phyloP scores from a whole-genome alignment of 37 sponge, comb jelly and placozoan genomes.

The Lycopodina hypogea region DNA sequence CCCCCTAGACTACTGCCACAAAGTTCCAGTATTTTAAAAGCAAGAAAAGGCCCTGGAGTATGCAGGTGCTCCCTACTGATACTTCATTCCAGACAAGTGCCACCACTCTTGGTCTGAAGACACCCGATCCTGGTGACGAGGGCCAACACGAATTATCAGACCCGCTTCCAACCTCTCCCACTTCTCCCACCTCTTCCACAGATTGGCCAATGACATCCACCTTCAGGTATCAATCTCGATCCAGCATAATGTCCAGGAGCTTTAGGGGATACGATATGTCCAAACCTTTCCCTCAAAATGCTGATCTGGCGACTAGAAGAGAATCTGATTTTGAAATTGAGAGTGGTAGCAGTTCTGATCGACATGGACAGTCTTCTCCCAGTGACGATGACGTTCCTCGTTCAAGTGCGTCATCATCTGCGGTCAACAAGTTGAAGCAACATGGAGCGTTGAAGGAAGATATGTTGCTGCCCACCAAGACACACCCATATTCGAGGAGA shows the following conservation, averaged over 20 bases:
- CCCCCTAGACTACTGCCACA: not conserved
- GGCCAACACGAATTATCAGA: not conserved
- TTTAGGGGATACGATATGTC: not conserved
- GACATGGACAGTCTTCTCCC: not conserved
- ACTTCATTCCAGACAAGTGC: not conserved
- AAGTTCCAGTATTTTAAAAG: constrained; percentile 20
- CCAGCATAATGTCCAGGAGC: not conserved
- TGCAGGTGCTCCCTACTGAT: constrained; percentile 5
- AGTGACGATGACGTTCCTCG: not conserved
- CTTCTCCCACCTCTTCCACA: no score
- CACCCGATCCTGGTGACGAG: not conserved
- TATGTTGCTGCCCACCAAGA: not conserved
- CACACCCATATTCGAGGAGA: not conserved
- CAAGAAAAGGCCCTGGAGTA: constrained; percentile 29
- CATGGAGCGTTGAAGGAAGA: not conserved
- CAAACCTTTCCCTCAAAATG: not conserved
- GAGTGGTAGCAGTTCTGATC: not conserved
- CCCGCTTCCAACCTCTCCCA: not conserved
- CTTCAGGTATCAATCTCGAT: not conserved
- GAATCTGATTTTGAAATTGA: not conserved
- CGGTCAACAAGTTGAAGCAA: not conserved
- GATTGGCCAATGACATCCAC: not conserved
- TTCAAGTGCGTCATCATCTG: not conserved
- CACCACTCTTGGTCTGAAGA: not conserved
- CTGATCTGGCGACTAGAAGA: not conserved